Evolutionary conservation across 37 sponge, comb jelly and placozoan genomes (phyloP).

Genomic region (Ianthella basta): DNA sequence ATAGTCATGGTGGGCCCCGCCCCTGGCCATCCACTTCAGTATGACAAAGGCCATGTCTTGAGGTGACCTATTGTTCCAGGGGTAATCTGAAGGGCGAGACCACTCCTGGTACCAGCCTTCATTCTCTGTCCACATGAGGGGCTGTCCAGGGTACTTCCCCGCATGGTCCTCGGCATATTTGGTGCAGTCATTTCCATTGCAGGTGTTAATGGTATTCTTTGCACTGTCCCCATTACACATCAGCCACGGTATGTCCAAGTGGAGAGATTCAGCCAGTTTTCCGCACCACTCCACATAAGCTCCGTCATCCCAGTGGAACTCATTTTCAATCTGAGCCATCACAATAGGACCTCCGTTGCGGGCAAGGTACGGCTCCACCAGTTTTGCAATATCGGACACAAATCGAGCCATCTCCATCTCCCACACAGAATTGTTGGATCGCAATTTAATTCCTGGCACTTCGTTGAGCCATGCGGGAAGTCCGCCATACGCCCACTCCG

Average conservation of each 20-base stretch:
- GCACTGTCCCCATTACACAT: conserved; percentile 75
- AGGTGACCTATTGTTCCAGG: conserved; percentile 14
- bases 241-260: conserved; percentile 57
- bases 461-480: conserved; percentile 57
- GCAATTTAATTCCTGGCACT: conserved; percentile 33
- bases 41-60: conserved; percentile 54
- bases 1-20: conserved; percentile 64
- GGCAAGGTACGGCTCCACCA: conserved; percentile 34
- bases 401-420: conserved; percentile 51
- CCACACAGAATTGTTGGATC: conserved; percentile 43
- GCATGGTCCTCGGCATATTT: conserved; percentile 41
- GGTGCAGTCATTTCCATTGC: conserved; percentile 52
- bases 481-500: conserved; percentile 46
- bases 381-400: conserved; percentile 27
- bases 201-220: conserved; percentile 53
- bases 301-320: conserved; percentile 35
- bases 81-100: not conserved
- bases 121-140: conserved; percentile 66
- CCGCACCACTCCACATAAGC: conserved; percentile 65
- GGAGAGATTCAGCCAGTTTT: conserved; percentile 11
- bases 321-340: conserved; percentile 70
- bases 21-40: conserved; percentile 62
- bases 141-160: conserved; percentile 48
- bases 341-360: conserved; percentile 60
- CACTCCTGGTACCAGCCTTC: conserved; percentile 60